phyloP scores from a whole-genome alignment of 2,888 invertebrate species.

The Sarcophaga carnaria region DNA sequence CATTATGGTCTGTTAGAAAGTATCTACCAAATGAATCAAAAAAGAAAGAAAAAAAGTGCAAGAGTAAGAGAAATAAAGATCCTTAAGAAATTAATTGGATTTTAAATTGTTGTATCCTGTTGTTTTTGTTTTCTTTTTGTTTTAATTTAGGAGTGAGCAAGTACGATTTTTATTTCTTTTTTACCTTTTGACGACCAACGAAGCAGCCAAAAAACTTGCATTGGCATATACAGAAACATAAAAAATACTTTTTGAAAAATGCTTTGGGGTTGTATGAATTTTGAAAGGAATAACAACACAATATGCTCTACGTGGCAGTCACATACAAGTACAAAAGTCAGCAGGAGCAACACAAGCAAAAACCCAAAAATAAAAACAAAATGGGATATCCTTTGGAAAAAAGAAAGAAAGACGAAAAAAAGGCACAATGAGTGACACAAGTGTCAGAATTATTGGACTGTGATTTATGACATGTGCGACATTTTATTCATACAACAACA shows the following conservation, averaged over 20 bases:
- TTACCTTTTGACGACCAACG: too few species aligned
- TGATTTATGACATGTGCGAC: constrained; percentile 65
- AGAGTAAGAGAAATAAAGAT: constrained; percentile 4
- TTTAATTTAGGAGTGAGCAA: neutral
- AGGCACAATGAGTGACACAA: constrained; percentile 58
- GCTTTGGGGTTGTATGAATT: constrained; percentile 39
- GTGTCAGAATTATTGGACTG: constrained; percentile 67
- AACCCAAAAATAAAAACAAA: constrained; percentile 11
- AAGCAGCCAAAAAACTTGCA: too few species aligned
- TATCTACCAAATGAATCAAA: neutral
- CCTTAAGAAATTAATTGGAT: constrained; percentile 55
- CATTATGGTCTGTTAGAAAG: neutral
- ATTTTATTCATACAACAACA: constrained; percentile 50
- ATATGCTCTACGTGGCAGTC: constrained; percentile 26
- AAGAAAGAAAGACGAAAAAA: too few species aligned
- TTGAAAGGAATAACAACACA: constrained; percentile 25
- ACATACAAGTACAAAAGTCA: constrained; percentile 33
- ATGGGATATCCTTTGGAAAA: constrained; percentile 4
- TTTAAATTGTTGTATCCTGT: constrained; percentile 46
- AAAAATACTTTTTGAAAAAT: constrained; percentile 27
- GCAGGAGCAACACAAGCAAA: neutral
- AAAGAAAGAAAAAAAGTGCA: neutral
- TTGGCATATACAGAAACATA: too few species aligned
- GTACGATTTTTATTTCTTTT: too few species aligned
- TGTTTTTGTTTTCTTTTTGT: neutral